Conservation (phyloP, 2,888 invertebrate species). For the Eudemis profundana region DNA sequence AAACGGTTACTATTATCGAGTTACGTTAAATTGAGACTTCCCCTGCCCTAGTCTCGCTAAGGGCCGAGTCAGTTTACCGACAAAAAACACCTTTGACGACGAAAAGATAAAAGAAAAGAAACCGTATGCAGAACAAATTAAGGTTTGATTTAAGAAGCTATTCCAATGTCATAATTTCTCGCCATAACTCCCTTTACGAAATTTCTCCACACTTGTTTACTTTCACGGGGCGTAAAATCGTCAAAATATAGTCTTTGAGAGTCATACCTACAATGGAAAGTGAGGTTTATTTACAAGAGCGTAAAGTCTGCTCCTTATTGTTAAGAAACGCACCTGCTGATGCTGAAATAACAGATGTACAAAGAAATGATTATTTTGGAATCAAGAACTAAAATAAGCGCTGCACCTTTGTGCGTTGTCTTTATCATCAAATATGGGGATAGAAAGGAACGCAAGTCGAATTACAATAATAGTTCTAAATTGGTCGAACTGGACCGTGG, state of each 20-base stretch:
- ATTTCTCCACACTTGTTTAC: slow-evolving; percentile 26
- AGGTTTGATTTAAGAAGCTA: slow-evolving; percentile 6
- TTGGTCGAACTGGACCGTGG: slow-evolving; percentile 29
- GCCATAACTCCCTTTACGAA: slow-evolving; percentile 27
- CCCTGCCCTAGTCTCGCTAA: slow-evolving; percentile 58
- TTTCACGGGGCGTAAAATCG: slow-evolving; percentile 32
- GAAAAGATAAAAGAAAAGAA: not conserved
- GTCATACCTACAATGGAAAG: slow-evolving; percentile 31
- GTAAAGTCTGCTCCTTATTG: slow-evolving; percentile 35
- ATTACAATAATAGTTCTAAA: slow-evolving; percentile 25
- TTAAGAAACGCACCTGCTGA: slow-evolving; percentile 37
- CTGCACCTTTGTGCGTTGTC: not conserved
- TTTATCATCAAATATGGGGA: slow-evolving; percentile 6
- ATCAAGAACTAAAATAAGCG: slow-evolving; percentile 24
- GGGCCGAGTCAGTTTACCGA: slow-evolving; percentile 38
- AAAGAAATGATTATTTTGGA: slow-evolving; percentile 30
- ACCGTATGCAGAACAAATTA: not conserved
- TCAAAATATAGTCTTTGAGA: slow-evolving; percentile 33
- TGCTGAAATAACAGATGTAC: slow-evolving; percentile 29
- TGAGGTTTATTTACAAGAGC: slow-evolving; percentile 30
- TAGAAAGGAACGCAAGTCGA: slow-evolving; percentile 14
- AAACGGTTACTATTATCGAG: slow-evolving; percentile 60
- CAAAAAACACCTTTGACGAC: slow-evolving; percentile 33
- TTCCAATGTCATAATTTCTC: slow-evolving; percentile 14
- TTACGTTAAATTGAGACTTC: slow-evolving; percentile 72